Conservation (phyloP, 92 coral and sea anemone species). For the Palythoa caribaeorum region DNA sequence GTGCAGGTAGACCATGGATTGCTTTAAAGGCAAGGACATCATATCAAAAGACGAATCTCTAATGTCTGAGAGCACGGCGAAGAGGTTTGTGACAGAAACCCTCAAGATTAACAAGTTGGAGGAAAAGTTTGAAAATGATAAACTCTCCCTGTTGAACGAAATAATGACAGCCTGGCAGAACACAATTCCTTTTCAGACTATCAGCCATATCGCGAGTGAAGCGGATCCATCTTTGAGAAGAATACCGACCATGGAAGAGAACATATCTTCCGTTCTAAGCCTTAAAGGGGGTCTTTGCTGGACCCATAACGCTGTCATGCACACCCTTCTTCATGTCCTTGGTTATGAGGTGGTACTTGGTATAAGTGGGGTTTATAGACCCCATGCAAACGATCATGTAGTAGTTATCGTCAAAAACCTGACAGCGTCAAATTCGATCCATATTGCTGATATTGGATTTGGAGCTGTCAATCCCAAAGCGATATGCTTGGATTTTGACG, state of each 20-base stretch:
- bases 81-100: constrained; percentile 2
- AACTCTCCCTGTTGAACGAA: neutral
- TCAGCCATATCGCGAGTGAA: neutral
- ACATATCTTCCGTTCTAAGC: too few species aligned
- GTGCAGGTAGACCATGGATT: neutral
- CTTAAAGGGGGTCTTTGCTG: too few species aligned
- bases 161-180: neutral
- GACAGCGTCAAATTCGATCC: too few species aligned
- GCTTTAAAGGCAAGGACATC: neutral
- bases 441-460: too few species aligned
- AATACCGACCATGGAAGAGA: neutral
- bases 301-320: too few species aligned
- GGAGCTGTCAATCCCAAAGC: too few species aligned
- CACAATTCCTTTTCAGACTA: neutral
- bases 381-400: too few species aligned
- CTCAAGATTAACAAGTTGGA: neutral
- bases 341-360: too few species aligned
- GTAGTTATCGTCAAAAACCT: too few species aligned
- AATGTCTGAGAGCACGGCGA: neutral
- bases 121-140: constrained; percentile 4
- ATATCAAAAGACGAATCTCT: neutral
- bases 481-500: too few species aligned
- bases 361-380: too few species aligned
- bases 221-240: neutral
- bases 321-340: too few species aligned